Evolutionary conservation across 2,888 invertebrate genomes (phyloP).

Genomic region (Clitarchus hookeri): DNA sequence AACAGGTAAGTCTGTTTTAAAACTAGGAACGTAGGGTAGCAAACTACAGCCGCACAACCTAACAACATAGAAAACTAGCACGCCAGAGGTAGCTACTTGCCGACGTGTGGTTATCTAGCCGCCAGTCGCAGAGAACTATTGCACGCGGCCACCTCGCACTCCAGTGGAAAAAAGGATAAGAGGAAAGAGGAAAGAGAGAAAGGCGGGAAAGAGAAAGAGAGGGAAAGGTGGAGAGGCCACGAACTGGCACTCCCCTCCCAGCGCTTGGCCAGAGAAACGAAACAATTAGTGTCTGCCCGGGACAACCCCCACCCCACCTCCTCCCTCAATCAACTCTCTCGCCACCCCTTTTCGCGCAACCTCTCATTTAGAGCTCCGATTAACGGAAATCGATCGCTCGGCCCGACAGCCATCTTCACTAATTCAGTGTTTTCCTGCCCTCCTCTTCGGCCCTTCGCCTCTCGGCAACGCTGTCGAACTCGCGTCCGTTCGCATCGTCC

Average conservation of each 20-base stretch:
- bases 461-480: background rate
- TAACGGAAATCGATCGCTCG: conserved; percentile 14
- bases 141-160: background rate
- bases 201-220: background rate
- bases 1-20: too few species aligned
- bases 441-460: background rate
- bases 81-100: background rate
- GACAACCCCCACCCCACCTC: background rate
- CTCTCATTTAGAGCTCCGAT: conserved; percentile 14
- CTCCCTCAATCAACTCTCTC: background rate
- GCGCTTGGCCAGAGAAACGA: background rate
- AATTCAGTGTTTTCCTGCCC: background rate
- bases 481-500: background rate
- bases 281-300: conserved; percentile 5
- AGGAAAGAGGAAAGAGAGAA: background rate
- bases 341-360: conserved; percentile 6
- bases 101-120: background rate
- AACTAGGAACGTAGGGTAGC: too few species aligned
- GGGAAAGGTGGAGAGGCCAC: background rate
- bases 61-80: background rate
- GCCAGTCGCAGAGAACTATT: background rate
- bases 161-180: background rate
- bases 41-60: background rate
- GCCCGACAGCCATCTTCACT: background rate
- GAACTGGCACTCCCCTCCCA: background rate